Evolutionary conservation across 2,113 vertebrate species (phyloP).

Genomic region (Hydropotes inermis): DNA sequence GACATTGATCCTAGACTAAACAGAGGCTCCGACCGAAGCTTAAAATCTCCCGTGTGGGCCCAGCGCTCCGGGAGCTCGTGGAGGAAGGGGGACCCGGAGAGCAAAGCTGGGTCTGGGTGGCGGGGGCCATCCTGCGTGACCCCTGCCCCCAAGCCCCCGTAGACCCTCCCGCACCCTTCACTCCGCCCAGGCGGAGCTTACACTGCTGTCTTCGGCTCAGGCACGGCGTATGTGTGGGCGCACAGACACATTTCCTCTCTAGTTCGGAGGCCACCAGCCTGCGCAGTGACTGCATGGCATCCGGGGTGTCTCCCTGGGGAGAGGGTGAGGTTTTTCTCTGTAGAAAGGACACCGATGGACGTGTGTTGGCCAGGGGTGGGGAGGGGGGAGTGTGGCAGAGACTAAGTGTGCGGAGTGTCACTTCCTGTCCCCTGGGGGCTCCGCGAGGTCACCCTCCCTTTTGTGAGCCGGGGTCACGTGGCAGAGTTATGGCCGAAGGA

Average conservation of each 20-base stretch:
- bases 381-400: background rate
- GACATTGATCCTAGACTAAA: background rate
- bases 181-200: background rate
- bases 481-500: background rate
- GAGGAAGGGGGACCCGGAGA: background rate
- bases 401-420: background rate
- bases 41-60: background rate
- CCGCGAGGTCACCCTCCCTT: background rate
- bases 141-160: background rate
- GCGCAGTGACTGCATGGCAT: background rate
- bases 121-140: background rate
- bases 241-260: background rate
- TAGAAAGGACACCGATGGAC: background rate
- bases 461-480: background rate
- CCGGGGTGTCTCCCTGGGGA: background rate
- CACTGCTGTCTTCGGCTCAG: background rate
- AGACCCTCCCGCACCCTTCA: background rate
- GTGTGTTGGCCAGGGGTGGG: background rate
- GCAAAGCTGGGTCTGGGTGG: background rate
- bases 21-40: background rate
- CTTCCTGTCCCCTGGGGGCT: background rate
- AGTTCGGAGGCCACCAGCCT: background rate
- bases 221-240: background rate
- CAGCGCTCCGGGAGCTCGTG: background rate
- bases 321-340: background rate